Base-by-base conservation (phyloP, 2,113 vertebrate genomes). In the Pluvialis apricaria region DNA sequence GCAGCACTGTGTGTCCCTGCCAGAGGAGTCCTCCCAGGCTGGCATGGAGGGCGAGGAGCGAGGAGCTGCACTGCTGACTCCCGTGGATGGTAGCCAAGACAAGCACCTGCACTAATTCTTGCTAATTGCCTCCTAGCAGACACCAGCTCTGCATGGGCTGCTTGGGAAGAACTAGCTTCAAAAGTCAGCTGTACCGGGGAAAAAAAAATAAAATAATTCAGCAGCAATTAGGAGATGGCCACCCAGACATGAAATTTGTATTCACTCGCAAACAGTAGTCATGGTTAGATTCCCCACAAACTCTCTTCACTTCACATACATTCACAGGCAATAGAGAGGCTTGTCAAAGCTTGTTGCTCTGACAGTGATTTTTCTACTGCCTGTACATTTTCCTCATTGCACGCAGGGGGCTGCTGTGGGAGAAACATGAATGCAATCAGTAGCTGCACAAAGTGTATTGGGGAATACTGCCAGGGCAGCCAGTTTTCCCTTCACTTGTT, bases 51-150 rank as follows among this genome's bases (percentile, higher is more conserved):
- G 38, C 1, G 9, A 84, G 77, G 32, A 58, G 20, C 64, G 65
- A n/a, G 0, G 1, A 82, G 86, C 38, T 60, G 57, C 22, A 3
- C 40, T 73, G 17, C 89, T 92, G 92, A 68, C 47, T 89, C 40
- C 42, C 1, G 0, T 62, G 78, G 66, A 77, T 1, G 4, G 52
- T 13, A 94, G 70, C 75, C 94, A 93, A 82, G 62, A 85, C 47
- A 87, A 95, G 29, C 57, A 90, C 87, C 96, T 94, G 90, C n/a
- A 36, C 72, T 95, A 89, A 92, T 79, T 89, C 70, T 69, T 89
- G 61, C 22, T 93, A 90, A 91, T 85, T 94, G 58, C 62, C 44
- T 95, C 62, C 44, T 83, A 80, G 44, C 44, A 82, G 47, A 42
- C 55, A 86, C n/a, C 3, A 4, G 38, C 62, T 90, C 54, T 1